Evolutionary conservation across 2,113 vertebrate genomes (phyloP).

Genomic region (Phylloscopus whistleri): DNA sequence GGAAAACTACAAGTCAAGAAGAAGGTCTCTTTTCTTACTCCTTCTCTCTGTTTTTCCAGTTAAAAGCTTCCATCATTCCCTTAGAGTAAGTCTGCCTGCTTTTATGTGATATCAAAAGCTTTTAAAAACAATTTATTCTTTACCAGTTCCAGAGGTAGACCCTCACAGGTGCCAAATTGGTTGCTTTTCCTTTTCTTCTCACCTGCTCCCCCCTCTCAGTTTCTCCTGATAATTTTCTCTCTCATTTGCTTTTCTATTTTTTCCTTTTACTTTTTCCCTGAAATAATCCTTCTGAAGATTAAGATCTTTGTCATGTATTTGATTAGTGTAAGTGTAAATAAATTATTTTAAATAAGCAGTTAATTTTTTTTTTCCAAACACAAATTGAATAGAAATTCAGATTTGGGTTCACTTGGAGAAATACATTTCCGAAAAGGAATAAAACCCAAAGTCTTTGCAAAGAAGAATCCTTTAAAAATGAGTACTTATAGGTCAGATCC

Average conservation of each 20-base stretch:
- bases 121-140: conserved; percentile 41
- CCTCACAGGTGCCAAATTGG: neutral
- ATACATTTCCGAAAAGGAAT: neutral
- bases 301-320: neutral
- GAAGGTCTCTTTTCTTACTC: neutral
- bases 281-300: neutral
- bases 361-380: neutral
- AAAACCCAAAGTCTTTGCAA: neutral
- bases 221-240: neutral
- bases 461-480: neutral
- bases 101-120: conserved; percentile 9
- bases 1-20: neutral
- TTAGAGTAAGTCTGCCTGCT: conserved; percentile 18
- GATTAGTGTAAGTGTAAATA: neutral
- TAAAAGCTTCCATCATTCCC: conserved; percentile 24
- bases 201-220: neutral
- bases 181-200: neutral
- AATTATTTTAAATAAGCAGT: neutral
- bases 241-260: neutral
- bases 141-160: neutral
- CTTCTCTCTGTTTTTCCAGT: neutral
- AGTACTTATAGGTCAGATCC: neutral
- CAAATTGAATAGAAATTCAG: neutral
- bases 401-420: neutral
- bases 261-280: neutral